Evolutionary conservation across 2,888 invertebrate genomes (phyloP), one percentile per base, ranked within the genome.

Genomic region (Diarsia brunnea): DNA sequence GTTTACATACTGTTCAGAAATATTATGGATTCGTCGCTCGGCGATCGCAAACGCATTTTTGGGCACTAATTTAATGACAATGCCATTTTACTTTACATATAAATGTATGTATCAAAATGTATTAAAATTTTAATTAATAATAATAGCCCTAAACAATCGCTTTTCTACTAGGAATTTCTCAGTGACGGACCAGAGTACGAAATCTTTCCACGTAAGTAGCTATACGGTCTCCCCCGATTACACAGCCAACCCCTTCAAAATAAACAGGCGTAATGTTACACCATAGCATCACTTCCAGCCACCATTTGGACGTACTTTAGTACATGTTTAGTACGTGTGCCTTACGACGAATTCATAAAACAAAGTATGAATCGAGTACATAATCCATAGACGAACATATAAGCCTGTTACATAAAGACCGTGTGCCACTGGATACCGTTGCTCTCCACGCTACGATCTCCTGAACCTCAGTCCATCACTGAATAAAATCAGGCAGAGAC

Each of bases 401-500:
- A 78, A 70, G 53, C 79, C 70, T 60, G 74, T 61, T 72, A 74
- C 69, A 75, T 61, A 72, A 66, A 70, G 63, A 58, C 58, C n/a
- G 67, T 78, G 72, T 75, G 47, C 71, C 64, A 19, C n/a, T 66
- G 73, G 61, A 14, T 70, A 47, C 64, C 61, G 61, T 27, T 53
- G 68, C 11, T 53, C 14, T 31, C 68, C 21, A 65, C 70, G 88
- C 85, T 87, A 89, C 85, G 89, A 87, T 21, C 85, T 82, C 81
- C 88, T 85, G 69, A 92, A 93, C 77, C 96, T 94, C 91, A 97
- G 97, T 63, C 98, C 98, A 94, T 98, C 98, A 43, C 99, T 98
- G 92, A 98, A 98, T 67, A 99, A 95, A 97, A 98, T 98, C 90
- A 98, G 97, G 94, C 99, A 99, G 55, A 97, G 90, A 89, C 99